Evolutionary conservation across 2,113 vertebrate species (phyloP).

Genomic region (Hippoglossus stenolepis): DNA sequence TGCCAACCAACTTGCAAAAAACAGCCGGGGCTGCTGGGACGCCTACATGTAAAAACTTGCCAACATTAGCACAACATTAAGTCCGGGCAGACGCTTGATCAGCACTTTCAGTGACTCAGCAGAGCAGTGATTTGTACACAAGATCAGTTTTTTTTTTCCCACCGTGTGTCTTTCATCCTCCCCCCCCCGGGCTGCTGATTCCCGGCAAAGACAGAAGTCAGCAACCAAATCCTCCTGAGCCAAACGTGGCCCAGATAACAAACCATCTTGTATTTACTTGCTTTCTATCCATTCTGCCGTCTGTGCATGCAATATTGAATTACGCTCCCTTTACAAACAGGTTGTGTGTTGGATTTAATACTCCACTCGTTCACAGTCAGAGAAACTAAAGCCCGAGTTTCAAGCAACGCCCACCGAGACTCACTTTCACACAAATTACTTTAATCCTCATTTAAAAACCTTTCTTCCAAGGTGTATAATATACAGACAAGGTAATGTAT

Average conservation of each 20-base stretch:
- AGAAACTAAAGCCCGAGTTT: neutral
- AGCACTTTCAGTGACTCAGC: slow-evolving; percentile 33
- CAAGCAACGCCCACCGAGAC: no score
- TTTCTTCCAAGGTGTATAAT: neutral
- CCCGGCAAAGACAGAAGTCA: slow-evolving; percentile 43
- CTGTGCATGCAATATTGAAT: slow-evolving; percentile 33
- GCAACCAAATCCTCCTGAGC: slow-evolving; percentile 49
- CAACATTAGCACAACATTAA: slow-evolving; percentile 26
- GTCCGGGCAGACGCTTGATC: slow-evolving; percentile 25
- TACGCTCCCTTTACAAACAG: neutral
- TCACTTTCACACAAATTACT: slow-evolving; percentile 3
- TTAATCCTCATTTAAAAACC: neutral
- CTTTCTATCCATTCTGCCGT: slow-evolving; percentile 11
- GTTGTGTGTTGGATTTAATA: slow-evolving; percentile 13
- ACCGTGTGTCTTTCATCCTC: slow-evolving; percentile 7
- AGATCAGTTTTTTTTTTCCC: neutral
- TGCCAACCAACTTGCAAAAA: slow-evolving; percentile 10
- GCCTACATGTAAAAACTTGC: slow-evolving; percentile 28
- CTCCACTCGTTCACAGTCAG: neutral
- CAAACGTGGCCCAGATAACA: slow-evolving; percentile 58
- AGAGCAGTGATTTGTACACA: slow-evolving; percentile 35
- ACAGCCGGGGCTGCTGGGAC: slow-evolving; percentile 4
- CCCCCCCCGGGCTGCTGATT: slow-evolving; percentile 34
- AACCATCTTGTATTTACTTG: slow-evolving; percentile 42
- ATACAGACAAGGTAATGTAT: neutral